Evolutionary conservation across 2,888 invertebrate species (phyloP).

Genomic region (Cantharis nigra): DNA sequence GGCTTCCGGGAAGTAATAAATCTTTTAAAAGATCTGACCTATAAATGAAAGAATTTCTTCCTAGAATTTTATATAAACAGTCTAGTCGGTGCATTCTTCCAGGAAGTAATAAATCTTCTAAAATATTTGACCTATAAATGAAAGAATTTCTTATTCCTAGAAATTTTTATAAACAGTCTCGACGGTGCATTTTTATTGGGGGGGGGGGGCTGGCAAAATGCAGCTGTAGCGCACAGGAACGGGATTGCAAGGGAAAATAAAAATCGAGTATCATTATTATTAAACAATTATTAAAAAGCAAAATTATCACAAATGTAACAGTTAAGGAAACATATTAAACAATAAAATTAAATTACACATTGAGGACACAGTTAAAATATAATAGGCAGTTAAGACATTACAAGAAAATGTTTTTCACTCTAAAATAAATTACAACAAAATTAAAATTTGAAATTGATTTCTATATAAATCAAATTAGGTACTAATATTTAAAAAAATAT

Average conservation of each 20-base stretch:
- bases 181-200: too few species aligned
- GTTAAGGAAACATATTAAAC: conserved; percentile 51
- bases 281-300: conserved; percentile 57
- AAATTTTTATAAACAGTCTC: too few species aligned
- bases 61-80: too few species aligned
- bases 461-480: conserved; percentile 20
- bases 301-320: conserved; percentile 59
- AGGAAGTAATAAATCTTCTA: too few species aligned
- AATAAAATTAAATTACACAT: conserved; percentile 42
- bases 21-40: too few species aligned
- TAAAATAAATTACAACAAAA: conserved; percentile 36
- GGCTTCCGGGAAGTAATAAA: too few species aligned
- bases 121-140: too few species aligned
- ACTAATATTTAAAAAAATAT: conserved; percentile 6
- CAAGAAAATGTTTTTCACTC: conserved; percentile 21
- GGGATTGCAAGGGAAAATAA: background rate
- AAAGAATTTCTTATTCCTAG: too few species aligned
- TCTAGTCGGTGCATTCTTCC: too few species aligned
- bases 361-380: conserved; percentile 43
- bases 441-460: background rate
- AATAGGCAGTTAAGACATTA: conserved; percentile 42
- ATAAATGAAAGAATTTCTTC: too few species aligned
- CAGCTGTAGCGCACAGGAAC: too few species aligned
- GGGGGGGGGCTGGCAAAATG: too few species aligned
- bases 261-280: conserved; percentile 38